Conservation (phyloP, 2,888 invertebrate species). For the Elysia crispata region DNA sequence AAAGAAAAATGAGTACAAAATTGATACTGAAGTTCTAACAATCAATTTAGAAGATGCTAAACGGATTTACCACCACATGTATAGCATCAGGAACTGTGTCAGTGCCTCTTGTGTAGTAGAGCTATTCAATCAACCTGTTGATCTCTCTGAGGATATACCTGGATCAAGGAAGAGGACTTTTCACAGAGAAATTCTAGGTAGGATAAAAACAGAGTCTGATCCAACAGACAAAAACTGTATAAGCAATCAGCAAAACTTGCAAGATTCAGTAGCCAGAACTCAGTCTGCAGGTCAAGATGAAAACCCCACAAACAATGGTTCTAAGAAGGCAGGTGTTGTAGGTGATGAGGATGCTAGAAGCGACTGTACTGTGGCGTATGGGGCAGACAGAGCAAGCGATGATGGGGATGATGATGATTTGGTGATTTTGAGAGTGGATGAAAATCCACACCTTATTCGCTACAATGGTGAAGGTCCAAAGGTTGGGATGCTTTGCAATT, state of each 20-base stretch:
- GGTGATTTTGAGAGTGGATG: slow-evolving; percentile 30
- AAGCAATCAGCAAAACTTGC: neutral
- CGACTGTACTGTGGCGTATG: slow-evolving; percentile 1
- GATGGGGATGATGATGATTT: slow-evolving; percentile 19
- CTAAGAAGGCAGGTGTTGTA: neutral
- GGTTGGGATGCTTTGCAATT: slow-evolving; percentile 38
- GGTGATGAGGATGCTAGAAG: neutral
- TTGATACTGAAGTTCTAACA: slow-evolving; percentile 26
- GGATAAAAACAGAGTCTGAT: slow-evolving; percentile 32
- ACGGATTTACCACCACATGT: slow-evolving; percentile 44
- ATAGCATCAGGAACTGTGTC: slow-evolving; percentile 39
- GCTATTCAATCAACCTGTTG: slow-evolving; percentile 15
- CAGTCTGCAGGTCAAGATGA: too few species aligned
- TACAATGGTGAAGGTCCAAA: slow-evolving; percentile 26
- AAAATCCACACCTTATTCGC: slow-evolving; percentile 33
- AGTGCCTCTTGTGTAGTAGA: slow-evolving; percentile 29
- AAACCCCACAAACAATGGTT: neutral
- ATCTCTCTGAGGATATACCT: slow-evolving; percentile 14
- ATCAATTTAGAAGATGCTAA: slow-evolving; percentile 44
- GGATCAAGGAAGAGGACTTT: neutral
- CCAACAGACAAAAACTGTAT: slow-evolving; percentile 26
- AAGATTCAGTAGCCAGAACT: neutral
- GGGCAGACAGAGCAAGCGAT: neutral
- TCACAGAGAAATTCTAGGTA: slow-evolving; percentile 10
- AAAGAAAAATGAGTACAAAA: slow-evolving; percentile 23